Percentiles rank a stretch among this genome's conserved stretches.
Evolutionary conservation across 2,888 invertebrate genomes (phyloP).

Genomic region (Lycophotia porphyrea): DNA sequence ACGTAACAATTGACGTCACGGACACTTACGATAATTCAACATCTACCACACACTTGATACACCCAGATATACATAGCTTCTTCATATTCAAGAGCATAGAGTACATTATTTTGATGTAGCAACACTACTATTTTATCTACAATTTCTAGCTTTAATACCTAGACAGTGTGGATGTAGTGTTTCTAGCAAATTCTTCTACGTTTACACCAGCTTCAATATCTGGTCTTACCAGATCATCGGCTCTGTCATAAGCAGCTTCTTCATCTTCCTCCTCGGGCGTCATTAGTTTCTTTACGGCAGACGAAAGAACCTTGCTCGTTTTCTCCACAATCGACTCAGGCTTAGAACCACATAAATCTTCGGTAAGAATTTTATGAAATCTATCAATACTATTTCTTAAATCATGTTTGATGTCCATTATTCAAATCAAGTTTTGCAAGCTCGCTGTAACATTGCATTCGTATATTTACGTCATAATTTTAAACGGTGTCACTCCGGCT

Average conservation of each 20-base stretch:
- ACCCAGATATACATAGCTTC: conserved; percentile 30
- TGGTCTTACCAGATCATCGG: conserved; percentile 93
- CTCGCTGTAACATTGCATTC: conserved; percentile 17
- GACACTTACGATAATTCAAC: conserved; percentile 44
- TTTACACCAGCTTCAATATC: conserved; percentile 47
- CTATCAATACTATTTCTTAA: not conserved
- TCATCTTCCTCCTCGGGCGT: conserved; percentile 87
- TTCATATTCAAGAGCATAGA: conserved; percentile 30
- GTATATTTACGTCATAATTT: conserved; percentile 22
- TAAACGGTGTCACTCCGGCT: conserved; percentile 17
- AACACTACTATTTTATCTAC: conserved; percentile 44
- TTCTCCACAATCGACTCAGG: conserved; percentile 91
- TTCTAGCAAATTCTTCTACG: conserved; percentile 18
- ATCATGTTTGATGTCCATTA: conserved; percentile 10
- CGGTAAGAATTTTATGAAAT: conserved; percentile 30
- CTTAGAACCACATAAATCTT: conserved; percentile 77
- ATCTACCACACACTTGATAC: conserved; percentile 42
- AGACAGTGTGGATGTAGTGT: not conserved
- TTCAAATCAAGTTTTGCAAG: conserved; percentile 27
- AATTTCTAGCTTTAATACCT: conserved; percentile 33
- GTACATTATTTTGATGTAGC: conserved; percentile 23
- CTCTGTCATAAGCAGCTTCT: conserved; percentile 92
- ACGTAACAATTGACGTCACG: conserved; percentile 50
- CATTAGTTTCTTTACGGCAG: conserved; percentile 89
- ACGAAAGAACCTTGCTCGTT: conserved; percentile 87